Evolutionary conservation across 2,113 vertebrate genomes (phyloP), one percentile per base, ranked within the genome.

Genomic region (Crotalus helleri): DNA sequence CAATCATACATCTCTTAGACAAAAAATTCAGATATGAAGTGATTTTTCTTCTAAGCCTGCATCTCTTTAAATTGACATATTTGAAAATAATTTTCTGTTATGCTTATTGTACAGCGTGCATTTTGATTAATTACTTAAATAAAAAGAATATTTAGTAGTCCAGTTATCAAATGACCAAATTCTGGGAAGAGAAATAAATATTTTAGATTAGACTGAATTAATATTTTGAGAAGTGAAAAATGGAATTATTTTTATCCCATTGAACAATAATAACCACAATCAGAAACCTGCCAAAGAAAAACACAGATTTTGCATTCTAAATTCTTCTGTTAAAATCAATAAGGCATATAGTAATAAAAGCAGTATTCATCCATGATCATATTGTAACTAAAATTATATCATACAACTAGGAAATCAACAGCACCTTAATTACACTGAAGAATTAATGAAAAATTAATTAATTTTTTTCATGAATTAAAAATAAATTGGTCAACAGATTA

Each of bases 351-450:
- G 46, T 12, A 87, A 51, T 51, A 39, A 29, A 5, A 92, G 69
- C 51, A 69, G 49, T 61, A 49, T 23, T 92, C 4, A 69, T 69
- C 12, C 61, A 69, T 88, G 86, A 21, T 4, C 29, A 88, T 5
- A 92, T 64, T 92, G 49, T 92, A 44, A 46, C 57, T 92, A 92
- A 88, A 39, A 88, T 87, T 87, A 59, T 49, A 86, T 44, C 23
- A n/a, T 57, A 10, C 44, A 46, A 46, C 26, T 92, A 54, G 21
- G 23, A 64, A 88, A 88, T 92, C 61, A 89, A 54, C 44, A 81
- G 11, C 24, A 74, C 7, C 53, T 92, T 92, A 24, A 69, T 55
- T 92, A 69, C 24, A 69, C 11, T 17, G n/a, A 54, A 33, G 39
- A 92, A 11, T 74, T 33, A 26, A 54, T 13, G 26, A 11, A 33